Percentiles rank a stretch among this genome's conserved stretches.
phyloP scores from a whole-genome alignment of 1,140 invertebrate genomes.

The Chymomyza costata region DNA sequence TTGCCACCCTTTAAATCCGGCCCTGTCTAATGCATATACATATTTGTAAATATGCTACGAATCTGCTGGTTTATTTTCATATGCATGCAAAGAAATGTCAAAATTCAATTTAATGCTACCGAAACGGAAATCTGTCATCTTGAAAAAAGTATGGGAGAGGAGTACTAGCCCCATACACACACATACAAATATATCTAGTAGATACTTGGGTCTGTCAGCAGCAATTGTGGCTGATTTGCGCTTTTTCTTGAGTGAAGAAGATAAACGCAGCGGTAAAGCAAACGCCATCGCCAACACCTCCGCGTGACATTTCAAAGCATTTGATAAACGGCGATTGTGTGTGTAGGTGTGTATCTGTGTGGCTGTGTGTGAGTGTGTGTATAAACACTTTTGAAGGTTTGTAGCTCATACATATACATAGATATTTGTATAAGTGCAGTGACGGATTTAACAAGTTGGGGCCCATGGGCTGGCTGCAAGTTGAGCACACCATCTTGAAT shows the following conservation, averaged over 20 bases:
- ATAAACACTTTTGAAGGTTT: too few species aligned
- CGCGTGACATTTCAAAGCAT: slow-evolving; percentile 46
- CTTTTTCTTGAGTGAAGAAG: slow-evolving; percentile 46
- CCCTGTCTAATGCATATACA: too few species aligned
- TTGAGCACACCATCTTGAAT: too few species aligned
- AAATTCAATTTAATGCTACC: slow-evolving; percentile 71
- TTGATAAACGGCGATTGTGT: slow-evolving; percentile 50
- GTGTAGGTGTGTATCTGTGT: slow-evolving; percentile 3
- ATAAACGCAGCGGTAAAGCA: slow-evolving; percentile 25
- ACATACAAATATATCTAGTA: slow-evolving; percentile 3
- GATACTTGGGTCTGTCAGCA: slow-evolving; percentile 63
- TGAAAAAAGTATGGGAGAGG: slow-evolving; percentile 63
- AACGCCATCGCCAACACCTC: slow-evolving; percentile 11
- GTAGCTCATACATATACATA: too few species aligned
- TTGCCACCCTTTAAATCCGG: too few species aligned
- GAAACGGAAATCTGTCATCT: slow-evolving; percentile 66
- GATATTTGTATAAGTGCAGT: too few species aligned
- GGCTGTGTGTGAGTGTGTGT: too few species aligned
- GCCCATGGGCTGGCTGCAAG: too few species aligned
- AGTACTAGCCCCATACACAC: slow-evolving; percentile 27
- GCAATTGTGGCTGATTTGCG: slow-evolving; percentile 70
- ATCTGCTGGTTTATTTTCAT: slow-evolving; percentile 29
- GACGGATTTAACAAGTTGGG: too few species aligned
- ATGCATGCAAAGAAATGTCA: slow-evolving; percentile 67
- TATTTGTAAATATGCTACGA: too few species aligned